These are phyloP conservation scores for Stomatorhinus ivindoensis DNA, from an alignment of 2,113 vertebrate genomes.

Conservation along the genomic window DNA sequence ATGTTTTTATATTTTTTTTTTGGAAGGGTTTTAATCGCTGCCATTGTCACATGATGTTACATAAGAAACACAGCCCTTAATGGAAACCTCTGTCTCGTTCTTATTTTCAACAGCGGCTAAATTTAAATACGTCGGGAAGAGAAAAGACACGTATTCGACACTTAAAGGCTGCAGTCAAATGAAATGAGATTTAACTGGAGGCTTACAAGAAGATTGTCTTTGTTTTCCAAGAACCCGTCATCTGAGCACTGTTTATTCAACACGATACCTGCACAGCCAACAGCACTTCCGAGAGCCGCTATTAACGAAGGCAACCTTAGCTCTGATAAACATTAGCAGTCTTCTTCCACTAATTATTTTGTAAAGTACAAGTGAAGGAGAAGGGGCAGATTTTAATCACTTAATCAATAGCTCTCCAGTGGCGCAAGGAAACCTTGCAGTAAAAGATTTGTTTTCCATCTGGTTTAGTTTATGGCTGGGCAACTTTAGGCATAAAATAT, in stretches of 20 bases:
- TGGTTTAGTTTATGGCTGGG: neutral
- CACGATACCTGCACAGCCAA: neutral
- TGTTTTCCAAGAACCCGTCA: neutral
- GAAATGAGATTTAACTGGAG: neutral
- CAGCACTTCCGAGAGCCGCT: neutral
- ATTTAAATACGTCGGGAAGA: neutral
- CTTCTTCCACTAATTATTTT: neutral
- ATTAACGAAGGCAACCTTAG: neutral
- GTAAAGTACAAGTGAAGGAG: neutral
- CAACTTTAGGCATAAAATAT: neutral
- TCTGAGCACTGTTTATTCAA: neutral
- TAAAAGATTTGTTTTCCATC: neutral
- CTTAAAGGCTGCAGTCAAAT: neutral
- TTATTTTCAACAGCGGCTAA: neutral
- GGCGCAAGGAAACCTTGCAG: neutral
- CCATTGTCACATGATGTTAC: conserved; percentile 5
- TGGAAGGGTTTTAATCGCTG: conserved; percentile 4
- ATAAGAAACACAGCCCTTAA: conserved; percentile 41
- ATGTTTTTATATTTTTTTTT: neutral
- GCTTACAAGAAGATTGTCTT: neutral
- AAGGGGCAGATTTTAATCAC: neutral
- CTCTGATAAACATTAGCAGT: neutral
- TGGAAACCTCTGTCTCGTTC: conserved; percentile 47
- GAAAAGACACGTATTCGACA: conserved; percentile 50
- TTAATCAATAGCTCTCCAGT: neutral